phyloP scores from a whole-genome alignment of 2,797 vertebrate species.

The Chloroceryle inda region DNA sequence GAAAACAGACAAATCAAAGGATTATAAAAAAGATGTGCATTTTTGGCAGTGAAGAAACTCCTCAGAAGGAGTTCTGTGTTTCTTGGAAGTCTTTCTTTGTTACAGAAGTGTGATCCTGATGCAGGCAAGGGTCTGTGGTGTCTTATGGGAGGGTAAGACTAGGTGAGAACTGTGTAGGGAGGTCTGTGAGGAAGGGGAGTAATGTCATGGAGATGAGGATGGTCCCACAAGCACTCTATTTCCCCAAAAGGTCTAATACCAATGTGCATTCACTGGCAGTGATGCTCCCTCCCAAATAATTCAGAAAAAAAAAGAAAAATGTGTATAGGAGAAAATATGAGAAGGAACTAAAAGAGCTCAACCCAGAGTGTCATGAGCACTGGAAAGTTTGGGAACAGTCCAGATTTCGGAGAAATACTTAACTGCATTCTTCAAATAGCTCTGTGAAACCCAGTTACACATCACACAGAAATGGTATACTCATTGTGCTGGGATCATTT shows the following conservation, averaged over 20 bases:
- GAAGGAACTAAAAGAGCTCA: slow-evolving; percentile 31
- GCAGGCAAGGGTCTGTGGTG: background rate
- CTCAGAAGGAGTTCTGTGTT: background rate
- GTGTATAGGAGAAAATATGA: slow-evolving; percentile 33
- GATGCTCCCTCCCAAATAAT: background rate
- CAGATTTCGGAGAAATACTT: slow-evolving; percentile 74
- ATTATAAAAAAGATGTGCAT: background rate
- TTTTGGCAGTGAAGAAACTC: background rate
- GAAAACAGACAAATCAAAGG: background rate
- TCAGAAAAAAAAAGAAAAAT: slow-evolving; percentile 11
- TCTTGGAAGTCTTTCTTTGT: background rate
- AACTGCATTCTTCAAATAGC: slow-evolving; percentile 76
- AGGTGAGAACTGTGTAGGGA: background rate
- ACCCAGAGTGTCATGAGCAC: background rate
- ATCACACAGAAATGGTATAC: slow-evolving; percentile 53
- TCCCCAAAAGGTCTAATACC: slow-evolving; percentile 13
- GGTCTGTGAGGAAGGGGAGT: background rate
- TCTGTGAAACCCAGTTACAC: slow-evolving; percentile 46
- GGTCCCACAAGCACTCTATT: background rate
- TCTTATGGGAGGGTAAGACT: background rate
- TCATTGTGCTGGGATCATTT: slow-evolving; percentile 56
- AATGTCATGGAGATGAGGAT: background rate
- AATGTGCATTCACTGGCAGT: background rate
- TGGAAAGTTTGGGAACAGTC: slow-evolving; percentile 37
- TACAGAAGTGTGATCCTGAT: background rate